phyloP scores from a whole-genome alignment of 2,113 vertebrate species.

The Emydocephalus ijimae region DNA sequence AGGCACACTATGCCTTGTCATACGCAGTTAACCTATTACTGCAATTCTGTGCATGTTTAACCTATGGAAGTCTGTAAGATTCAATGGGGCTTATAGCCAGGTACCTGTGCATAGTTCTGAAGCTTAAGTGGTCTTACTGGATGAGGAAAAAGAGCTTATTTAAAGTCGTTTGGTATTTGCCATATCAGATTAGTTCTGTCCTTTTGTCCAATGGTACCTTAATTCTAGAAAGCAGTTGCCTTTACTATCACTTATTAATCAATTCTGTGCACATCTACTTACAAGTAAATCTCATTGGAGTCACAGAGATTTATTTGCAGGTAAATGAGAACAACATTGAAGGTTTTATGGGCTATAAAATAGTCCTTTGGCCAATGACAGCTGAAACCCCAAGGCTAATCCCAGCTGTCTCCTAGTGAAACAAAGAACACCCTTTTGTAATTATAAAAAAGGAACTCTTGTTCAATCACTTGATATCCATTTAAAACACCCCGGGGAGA shows the following conservation, averaged over 20 bases:
- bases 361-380: not conserved
- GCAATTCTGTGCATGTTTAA: not conserved
- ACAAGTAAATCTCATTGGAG: not conserved
- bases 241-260: not conserved
- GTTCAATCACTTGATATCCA: not conserved
- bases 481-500: slow-evolving; percentile 4
- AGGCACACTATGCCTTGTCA: too few species aligned
- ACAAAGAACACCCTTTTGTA: slow-evolving; percentile 26
- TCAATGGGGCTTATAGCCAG: not conserved
- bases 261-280: not conserved
- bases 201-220: not conserved
- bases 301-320: not conserved
- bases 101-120: not conserved
- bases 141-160: not conserved
- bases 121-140: not conserved
- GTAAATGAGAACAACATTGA: not conserved
- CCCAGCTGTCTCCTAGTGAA: slow-evolving; percentile 8
- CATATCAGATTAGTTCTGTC: not conserved
- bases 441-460: slow-evolving; percentile 4
- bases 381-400: not conserved
- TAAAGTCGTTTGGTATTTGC: not conserved
- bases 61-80: not conserved
- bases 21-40: not conserved
- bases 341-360: not conserved
- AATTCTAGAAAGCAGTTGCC: not conserved